Conservation (phyloP, 1,140 invertebrate species). For the Drosophila watanabei region DNA sequence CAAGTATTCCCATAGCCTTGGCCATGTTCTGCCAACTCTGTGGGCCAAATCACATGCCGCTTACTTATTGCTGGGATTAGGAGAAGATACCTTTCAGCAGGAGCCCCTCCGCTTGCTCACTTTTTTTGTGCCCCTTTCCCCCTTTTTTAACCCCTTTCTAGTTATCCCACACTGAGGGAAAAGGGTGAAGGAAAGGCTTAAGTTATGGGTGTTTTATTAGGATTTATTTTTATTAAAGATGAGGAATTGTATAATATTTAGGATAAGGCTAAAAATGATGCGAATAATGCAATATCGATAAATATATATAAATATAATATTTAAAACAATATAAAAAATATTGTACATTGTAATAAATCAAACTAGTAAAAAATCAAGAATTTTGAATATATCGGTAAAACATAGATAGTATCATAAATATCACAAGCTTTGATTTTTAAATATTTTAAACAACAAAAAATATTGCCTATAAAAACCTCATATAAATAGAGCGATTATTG, state of each 20-base stretch:
- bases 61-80: conserved; percentile 63
- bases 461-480: no score
- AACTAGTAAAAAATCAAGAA: no score
- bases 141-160: background rate
- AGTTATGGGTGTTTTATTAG: background rate
- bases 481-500: no score
- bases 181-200: background rate
- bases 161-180: conserved; percentile 16
- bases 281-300: no score
- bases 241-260: background rate
- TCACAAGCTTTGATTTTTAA: no score
- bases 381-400: no score
- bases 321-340: no score
- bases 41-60: conserved; percentile 56
- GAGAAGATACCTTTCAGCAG: conserved; percentile 47
- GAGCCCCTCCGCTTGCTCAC: background rate
- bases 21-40: conserved; percentile 37
- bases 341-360: no score
- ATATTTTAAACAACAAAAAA: no score
- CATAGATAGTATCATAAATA: no score
- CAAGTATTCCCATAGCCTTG: conserved; percentile 61
- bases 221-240: background rate
- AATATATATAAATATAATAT: no score
- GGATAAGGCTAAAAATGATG: background rate
- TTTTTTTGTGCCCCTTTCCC: background rate